Conservation (phyloP, 2,797 vertebrate genomes). For the Hipposideros larvatus region DNA sequence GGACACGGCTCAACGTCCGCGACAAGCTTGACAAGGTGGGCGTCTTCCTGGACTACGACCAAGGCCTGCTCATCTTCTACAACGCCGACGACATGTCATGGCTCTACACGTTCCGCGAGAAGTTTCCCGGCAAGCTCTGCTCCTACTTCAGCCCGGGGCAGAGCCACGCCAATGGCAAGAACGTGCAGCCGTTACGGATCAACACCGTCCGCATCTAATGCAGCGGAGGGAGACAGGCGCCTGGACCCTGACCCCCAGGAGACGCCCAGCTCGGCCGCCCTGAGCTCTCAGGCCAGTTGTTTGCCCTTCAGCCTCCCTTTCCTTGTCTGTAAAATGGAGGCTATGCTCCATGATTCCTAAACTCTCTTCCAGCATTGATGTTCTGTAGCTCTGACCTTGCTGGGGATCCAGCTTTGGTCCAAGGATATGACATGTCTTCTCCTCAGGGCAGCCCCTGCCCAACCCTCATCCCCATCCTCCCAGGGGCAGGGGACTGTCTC, state of each 20-base stretch:
- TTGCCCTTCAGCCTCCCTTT: background rate
- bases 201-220: constrained; percentile 96
- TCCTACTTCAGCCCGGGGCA: constrained; percentile 98
- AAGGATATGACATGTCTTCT: constrained; percentile 33
- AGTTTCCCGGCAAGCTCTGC: constrained; percentile 95
- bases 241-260: background rate
- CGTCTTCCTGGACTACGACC: constrained; percentile 97
- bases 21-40: constrained; percentile 98
- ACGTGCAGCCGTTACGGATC: constrained; percentile 97
- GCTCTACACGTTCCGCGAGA: constrained; percentile 98
- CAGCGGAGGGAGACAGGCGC: background rate
- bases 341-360: background rate
- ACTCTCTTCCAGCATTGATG: background rate
- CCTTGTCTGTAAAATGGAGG: background rate
- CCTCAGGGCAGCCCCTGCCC: constrained; percentile 7
- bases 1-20: constrained; percentile 98
- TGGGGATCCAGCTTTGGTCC: background rate
- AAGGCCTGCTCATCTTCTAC: constrained; percentile 98
- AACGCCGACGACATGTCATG: constrained; percentile 99
- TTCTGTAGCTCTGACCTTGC: constrained; percentile 47
- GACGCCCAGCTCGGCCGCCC: rapidly evolving
- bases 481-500: background rate
- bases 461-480: constrained; percentile 9
- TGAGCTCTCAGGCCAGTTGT: constrained; percentile 6
- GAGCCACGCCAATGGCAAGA: constrained; percentile 99